phyloP scores from a whole-genome alignment of 2,888 invertebrate species.

The Gasteruption jaculator region DNA sequence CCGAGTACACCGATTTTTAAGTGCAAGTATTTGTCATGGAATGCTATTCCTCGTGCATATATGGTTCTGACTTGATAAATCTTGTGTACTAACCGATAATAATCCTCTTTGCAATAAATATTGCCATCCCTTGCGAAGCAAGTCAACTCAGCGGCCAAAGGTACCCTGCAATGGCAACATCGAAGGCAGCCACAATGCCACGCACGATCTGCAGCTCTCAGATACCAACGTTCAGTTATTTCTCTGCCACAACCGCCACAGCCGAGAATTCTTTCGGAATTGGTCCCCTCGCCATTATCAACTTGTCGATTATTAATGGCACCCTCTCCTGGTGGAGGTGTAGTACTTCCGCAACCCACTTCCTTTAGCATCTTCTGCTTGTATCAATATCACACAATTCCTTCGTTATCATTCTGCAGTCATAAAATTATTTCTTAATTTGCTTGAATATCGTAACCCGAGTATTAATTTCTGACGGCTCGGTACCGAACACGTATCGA shows the following conservation, averaged over 20 bases:
- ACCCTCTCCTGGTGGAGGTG: conserved; percentile 54
- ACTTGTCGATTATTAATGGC: conserved; percentile 50
- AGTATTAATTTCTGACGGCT: too few species aligned
- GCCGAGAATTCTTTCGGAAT: conserved; percentile 38
- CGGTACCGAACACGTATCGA: too few species aligned
- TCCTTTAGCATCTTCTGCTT: conserved; percentile 70
- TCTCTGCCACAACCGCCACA: conserved; percentile 62
- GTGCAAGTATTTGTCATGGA: too few species aligned
- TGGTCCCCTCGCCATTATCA: conserved; percentile 31
- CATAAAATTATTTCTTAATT: too few species aligned
- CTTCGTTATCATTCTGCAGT: too few species aligned
- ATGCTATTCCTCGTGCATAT: neutral
- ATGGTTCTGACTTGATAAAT: neutral
- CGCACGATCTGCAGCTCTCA: conserved; percentile 81
- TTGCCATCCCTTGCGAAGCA: conserved; percentile 87
- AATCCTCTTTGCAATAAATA: conserved; percentile 93
- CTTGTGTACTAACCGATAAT: conserved; percentile 81
- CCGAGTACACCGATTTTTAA: too few species aligned
- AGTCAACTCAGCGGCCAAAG: conserved; percentile 80
- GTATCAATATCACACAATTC: too few species aligned
- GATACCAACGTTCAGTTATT: conserved; percentile 65
- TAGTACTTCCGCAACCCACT: conserved; percentile 53
- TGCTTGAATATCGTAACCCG: too few species aligned
- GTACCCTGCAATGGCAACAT: conserved; percentile 80
- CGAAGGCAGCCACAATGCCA: conserved; percentile 85